Conservation (phyloP, 2,113 vertebrate species). For the Pterocles orientalis region DNA sequence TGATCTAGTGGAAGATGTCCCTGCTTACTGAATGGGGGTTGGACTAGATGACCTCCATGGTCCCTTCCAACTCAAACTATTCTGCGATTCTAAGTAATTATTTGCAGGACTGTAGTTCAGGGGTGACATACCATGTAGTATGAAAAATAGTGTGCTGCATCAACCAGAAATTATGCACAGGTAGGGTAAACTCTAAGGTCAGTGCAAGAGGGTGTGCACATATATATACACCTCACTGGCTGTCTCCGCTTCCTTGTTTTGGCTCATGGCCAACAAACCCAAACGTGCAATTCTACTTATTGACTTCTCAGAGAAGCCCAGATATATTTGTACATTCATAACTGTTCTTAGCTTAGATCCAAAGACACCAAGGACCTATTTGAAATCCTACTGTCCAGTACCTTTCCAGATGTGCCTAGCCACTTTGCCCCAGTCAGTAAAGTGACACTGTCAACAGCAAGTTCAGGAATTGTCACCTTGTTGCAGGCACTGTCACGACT, state of each 20-base stretch:
- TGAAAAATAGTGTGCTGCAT: constrained; percentile 15
- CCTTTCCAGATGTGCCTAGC: background rate
- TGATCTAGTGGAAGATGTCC: too few relatives aligned
- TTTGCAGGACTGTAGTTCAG: background rate
- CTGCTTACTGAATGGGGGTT: too few relatives aligned
- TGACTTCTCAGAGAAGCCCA: background rate
- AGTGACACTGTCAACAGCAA: background rate
- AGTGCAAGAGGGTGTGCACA: background rate
- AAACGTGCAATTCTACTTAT: background rate
- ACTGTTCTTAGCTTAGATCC: background rate
- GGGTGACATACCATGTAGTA: background rate
- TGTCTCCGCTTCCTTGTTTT: background rate
- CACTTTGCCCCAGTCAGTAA: background rate
- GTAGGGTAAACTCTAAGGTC: background rate
- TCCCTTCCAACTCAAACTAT: too few relatives aligned
- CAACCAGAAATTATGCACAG: background rate
- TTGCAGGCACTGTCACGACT: background rate
- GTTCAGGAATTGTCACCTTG: background rate
- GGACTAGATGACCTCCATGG: too few relatives aligned
- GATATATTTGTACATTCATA: background rate
- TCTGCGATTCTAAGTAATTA: background rate
- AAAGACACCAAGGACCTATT: background rate
- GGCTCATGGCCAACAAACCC: background rate
- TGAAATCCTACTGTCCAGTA: background rate
- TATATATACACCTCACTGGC: background rate